Base-by-base conservation (phyloP, 2,888 invertebrate species). In the Sclerodermus sp. region DNA sequence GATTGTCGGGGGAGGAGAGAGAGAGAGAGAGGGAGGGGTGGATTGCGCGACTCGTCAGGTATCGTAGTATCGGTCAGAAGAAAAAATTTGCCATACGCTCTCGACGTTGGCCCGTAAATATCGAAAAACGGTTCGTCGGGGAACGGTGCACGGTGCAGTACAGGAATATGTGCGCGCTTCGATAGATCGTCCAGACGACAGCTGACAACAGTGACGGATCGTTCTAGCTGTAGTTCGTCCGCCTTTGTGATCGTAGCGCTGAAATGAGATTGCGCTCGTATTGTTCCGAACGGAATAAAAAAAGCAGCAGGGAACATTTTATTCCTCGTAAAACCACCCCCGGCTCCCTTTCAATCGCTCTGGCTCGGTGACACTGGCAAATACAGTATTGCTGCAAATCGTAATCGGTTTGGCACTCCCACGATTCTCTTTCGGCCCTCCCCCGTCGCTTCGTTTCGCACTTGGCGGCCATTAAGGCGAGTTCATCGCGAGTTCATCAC, bases 171-270 rank as follows among this genome's bases (percentile, higher is more conserved):
- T 34, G 30, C 17, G 5, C 14, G 47, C 8, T 42, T 50, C 45
- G 42, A 50, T 42, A 45, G 34, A 42, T 50, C 45, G 45, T 38
- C 38, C 45, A 36, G 38, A 41, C 42, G 51, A 53, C 43, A 36
- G 37, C 36, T 44, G 53, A 53, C 49, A 49, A 49, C 43, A 42
- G 49, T 49, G 53, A 49, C 53, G 46, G 45, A 53, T 48, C 49
- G 53, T 42, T 23, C 15, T 41, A 4, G 29, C 29, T 34, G 34
- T 12, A 34, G 34, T 13, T 12, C 34, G 34, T 23, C 3, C n/a
- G 12, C 34, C 34, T 13, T 12, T 34, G 13, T 34, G 34, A n/a
- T 34, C 13, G 6, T 34, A 12, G 17, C 42, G 44, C 41, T 17
- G 36, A 41, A 51, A 51, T 47, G 47, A 47, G 44, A 47, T 51